A percentile compares a stretch with the other conserved stretches of the same genome.
phyloP scores from a whole-genome alignment of 2,113 vertebrate species.

The Xenus cinereus region DNA sequence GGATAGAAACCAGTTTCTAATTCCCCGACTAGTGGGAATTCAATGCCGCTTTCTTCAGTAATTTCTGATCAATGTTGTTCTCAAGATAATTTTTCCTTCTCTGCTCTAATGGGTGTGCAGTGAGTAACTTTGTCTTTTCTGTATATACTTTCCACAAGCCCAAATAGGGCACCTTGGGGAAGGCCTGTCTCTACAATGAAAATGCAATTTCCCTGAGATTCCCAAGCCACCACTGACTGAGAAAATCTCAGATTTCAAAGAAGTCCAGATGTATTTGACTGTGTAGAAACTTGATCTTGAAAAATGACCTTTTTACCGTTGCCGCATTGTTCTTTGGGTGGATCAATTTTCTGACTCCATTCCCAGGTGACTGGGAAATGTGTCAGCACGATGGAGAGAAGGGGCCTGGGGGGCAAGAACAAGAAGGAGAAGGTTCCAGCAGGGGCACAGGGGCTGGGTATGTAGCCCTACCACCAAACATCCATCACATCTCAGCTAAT shows the following conservation, averaged over 20 bases:
- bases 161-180: background rate
- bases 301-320: background rate
- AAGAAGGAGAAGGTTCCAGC: background rate
- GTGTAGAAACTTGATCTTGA: background rate
- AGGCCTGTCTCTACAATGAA: background rate
- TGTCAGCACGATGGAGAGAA: background rate
- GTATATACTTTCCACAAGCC: background rate
- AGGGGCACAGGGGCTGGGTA: background rate
- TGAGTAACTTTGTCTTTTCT: background rate
- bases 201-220: background rate
- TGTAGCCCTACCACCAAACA: background rate
- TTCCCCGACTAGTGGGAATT: background rate
- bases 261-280: background rate
- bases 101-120: accelerated
- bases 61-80: background rate
- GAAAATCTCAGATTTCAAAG: background rate
- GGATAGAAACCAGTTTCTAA: background rate
- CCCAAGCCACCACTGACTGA: background rate
- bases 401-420: background rate
- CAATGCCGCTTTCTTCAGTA: background rate
- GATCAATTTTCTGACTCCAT: background rate
- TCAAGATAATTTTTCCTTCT: no score
- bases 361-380: background rate
- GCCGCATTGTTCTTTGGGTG: background rate
- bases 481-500: background rate